A percentile compares a stretch with the other conserved stretches of the same genome.
Evolutionary conservation across 2,113 vertebrate species (phyloP).

Genomic region (Abramis brama): DNA sequence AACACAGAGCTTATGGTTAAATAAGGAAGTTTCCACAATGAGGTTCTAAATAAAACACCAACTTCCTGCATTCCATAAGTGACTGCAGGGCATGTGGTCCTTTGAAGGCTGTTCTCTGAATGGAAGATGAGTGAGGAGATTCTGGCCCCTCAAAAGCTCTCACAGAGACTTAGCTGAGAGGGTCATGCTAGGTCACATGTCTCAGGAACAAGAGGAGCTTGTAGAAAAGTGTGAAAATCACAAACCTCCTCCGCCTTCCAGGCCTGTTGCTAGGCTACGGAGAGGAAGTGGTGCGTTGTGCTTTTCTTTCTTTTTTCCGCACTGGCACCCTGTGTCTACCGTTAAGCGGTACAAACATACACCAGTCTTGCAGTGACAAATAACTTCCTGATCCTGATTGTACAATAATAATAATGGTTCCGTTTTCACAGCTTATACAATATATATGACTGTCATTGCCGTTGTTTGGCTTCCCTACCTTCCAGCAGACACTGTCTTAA

Average conservation of each 20-base stretch:
- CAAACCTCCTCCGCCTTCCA: conserved; percentile 52
- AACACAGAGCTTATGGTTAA: conserved; percentile 5
- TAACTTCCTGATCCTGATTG: conserved; percentile 52
- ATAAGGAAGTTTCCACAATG: conserved; percentile 18
- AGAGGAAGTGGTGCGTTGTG: conserved; percentile 53
- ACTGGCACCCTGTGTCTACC: conserved; percentile 27
- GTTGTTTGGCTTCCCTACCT: background rate
- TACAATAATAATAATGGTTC: conserved; percentile 18
- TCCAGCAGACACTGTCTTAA: background rate
- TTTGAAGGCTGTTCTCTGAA: conserved; percentile 22
- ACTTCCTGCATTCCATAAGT: conserved; percentile 29
- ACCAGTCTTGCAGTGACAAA: conserved; percentile 33
- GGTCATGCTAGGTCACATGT: conserved; percentile 53
- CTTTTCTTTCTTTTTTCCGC: conserved; percentile 1
- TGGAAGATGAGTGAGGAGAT: conserved; percentile 36
- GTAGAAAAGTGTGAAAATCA: conserved; percentile 57
- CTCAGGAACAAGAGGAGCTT: conserved; percentile 57
- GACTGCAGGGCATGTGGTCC: conserved; percentile 30
- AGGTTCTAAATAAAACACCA: conserved; percentile 32
- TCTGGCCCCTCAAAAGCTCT: conserved; percentile 27
- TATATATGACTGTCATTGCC: background rate
- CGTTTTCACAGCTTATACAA: background rate
- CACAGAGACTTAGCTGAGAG: conserved; percentile 28
- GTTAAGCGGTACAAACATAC: background rate
- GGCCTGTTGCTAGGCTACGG: conserved; percentile 60